A percentile compares a stretch with the other conserved stretches of the same genome.
Conservation (phyloP, 2,888 invertebrate genomes). For the Muscina levida region DNA sequence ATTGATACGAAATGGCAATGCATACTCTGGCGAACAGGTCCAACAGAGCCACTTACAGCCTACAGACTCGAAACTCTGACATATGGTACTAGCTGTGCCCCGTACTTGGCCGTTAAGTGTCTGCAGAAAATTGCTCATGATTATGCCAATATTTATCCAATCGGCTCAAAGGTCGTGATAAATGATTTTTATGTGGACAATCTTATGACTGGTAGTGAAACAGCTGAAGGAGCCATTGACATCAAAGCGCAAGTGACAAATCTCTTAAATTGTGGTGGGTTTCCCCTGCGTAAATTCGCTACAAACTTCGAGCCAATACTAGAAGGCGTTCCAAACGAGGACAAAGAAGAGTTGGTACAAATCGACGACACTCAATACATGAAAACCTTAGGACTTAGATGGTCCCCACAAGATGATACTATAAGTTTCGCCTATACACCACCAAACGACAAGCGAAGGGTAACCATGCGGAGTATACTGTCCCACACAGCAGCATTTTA, state of each 20-base stretch:
- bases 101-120: no score
- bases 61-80: slow-evolving; percentile 59
- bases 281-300: background rate
- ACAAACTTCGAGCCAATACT: background rate
- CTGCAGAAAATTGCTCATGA: no score
- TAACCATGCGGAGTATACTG: slow-evolving; percentile 37
- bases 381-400: no score
- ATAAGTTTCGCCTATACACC: slow-evolving; percentile 19
- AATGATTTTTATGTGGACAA: no score
- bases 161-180: no score
- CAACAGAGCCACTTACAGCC: no score
- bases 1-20: no score
- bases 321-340: background rate
- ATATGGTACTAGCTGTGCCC: no score
- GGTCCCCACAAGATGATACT: slow-evolving; percentile 34
- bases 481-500: slow-evolving; percentile 44
- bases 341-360: slow-evolving; percentile 41
- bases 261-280: slow-evolving; percentile 34
- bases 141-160: no score
- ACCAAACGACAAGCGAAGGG: background rate
- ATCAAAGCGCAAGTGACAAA: slow-evolving; percentile 37
- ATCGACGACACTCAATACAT: slow-evolving; percentile 39
- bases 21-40: no score
- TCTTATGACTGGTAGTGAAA: no score
- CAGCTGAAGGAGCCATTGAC: background rate